Percentiles rank a stretch among this genome's conserved stretches.
phyloP scores from a whole-genome alignment of 2,113 vertebrate species.

The Cyprinodon variegatus region DNA sequence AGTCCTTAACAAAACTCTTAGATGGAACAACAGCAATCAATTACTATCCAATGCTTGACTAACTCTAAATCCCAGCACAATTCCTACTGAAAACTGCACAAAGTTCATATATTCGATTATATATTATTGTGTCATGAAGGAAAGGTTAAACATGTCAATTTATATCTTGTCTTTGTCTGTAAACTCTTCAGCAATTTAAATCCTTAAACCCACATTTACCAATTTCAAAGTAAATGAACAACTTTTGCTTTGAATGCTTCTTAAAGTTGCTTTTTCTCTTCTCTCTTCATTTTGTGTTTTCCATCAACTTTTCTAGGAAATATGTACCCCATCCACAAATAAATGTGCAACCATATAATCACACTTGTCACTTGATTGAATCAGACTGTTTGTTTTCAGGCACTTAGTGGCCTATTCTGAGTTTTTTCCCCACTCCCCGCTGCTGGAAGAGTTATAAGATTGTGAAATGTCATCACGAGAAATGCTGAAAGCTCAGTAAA shows the following conservation, averaged over 20 bases:
- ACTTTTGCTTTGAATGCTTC: background rate
- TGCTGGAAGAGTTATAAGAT: background rate
- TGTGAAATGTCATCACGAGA: background rate
- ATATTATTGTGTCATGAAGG: constrained; percentile 43
- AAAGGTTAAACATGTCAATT: constrained; percentile 6
- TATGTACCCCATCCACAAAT: background rate
- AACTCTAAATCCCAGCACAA: constrained; percentile 18
- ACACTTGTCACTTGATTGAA: background rate
- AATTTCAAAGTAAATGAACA: background rate
- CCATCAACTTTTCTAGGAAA: background rate
- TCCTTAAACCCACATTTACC: background rate
- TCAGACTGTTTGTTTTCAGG: background rate
- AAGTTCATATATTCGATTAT: constrained; percentile 61
- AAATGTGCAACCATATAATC: background rate
- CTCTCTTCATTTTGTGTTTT: background rate
- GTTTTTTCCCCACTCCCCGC: background rate
- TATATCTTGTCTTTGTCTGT: background rate
- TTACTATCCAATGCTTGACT: constrained; percentile 41
- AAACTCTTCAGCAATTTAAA: background rate
- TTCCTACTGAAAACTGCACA: constrained; percentile 30
- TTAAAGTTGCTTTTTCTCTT: background rate
- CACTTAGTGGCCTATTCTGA: background rate
- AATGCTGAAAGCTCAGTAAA: background rate
- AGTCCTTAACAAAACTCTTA: constrained; percentile 39
- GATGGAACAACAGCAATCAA: constrained; percentile 41